A percentile compares a stretch with the other conserved stretches of the same genome.
These are phyloP conservation scores for Malthinus flaveolus DNA, from an alignment of 2,888 invertebrate species.

Conservation along the genomic window DNA sequence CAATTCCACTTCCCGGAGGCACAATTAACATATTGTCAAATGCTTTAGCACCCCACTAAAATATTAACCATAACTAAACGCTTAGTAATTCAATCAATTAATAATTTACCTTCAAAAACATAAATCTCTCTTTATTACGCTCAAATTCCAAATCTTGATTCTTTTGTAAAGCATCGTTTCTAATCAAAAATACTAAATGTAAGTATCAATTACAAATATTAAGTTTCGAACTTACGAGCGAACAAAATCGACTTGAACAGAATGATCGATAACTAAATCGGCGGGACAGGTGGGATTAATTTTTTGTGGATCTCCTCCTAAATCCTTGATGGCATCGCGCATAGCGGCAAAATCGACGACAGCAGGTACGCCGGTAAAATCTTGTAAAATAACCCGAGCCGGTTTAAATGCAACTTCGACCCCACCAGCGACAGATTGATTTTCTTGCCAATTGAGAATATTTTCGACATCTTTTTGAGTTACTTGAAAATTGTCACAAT, in stretches of 20 bases:
- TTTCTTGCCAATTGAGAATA: conserved; percentile 85
- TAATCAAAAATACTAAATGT: conserved; percentile 52
- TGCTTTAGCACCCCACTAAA: conserved; percentile 94
- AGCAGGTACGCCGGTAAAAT: conserved; percentile 95
- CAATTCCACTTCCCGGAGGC: conserved; percentile 97
- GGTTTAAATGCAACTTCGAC: conserved; percentile 97
- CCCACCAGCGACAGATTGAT: conserved; percentile 67
- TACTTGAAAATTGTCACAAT: conserved; percentile 95
- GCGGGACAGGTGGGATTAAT: conserved; percentile 98
- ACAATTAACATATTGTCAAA: conserved; percentile 96
- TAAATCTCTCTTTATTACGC: conserved; percentile 93
- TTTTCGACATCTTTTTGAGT: conserved; percentile 82
- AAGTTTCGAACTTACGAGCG: conserved; percentile 61
- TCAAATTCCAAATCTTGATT: conserved; percentile 96
- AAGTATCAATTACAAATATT: conserved; percentile 7
- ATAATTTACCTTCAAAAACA: conserved; percentile 90
- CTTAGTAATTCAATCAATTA: conserved; percentile 3
- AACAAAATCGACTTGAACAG: conserved; percentile 94
- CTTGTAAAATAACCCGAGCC: conserved; percentile 90
- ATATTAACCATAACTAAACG: conserved; percentile 32
- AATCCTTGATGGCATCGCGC: conserved; percentile 87
- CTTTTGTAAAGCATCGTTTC: conserved; percentile 83
- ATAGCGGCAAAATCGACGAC: conserved; percentile 99
- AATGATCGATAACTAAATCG: conserved; percentile 97
- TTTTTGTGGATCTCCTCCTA: conserved; percentile 87